Conservation (phyloP, 53 echinoderm and acorn worm genomes). For the Temnopleurus reevesii region DNA sequence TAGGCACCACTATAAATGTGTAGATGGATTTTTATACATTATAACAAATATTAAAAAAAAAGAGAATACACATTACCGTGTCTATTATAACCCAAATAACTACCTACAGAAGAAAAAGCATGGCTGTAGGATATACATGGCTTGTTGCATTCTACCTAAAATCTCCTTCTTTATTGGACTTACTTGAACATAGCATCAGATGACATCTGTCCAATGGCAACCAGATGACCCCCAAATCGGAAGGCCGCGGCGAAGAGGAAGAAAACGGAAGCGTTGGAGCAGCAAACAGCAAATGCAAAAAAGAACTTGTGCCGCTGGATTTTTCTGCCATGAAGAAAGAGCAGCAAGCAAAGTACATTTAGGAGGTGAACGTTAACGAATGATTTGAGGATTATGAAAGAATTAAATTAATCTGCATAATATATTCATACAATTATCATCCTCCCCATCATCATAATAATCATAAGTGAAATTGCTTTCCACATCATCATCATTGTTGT, state of each 20-base stretch:
- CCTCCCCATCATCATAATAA: not conserved
- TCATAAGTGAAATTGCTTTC: not conserved
- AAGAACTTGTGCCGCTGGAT: constrained; percentile 61
- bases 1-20: no score
- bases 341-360: not conserved
- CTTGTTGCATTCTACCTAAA: no score
- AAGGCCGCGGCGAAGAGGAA: constrained; percentile 77
- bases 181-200: constrained; percentile 72
- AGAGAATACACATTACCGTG: no score
- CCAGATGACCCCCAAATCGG: constrained; percentile 73
- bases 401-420: no score
- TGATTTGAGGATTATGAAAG: no score
- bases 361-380: not conserved
- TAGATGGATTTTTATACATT: no score
- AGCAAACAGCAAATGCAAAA: constrained; percentile 56
- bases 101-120: no score
- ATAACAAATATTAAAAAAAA: no score
- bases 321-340: constrained; percentile 3
- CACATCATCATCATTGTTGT: no score
- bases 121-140: no score
- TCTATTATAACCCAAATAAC: no score
- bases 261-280: constrained; percentile 71
- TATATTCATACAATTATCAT: not conserved
- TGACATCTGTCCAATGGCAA: constrained; percentile 63
- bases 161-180: no score